Base-by-base conservation (phyloP, 2,888 invertebrate genomes). In the Ichneumoninae sp. region DNA sequence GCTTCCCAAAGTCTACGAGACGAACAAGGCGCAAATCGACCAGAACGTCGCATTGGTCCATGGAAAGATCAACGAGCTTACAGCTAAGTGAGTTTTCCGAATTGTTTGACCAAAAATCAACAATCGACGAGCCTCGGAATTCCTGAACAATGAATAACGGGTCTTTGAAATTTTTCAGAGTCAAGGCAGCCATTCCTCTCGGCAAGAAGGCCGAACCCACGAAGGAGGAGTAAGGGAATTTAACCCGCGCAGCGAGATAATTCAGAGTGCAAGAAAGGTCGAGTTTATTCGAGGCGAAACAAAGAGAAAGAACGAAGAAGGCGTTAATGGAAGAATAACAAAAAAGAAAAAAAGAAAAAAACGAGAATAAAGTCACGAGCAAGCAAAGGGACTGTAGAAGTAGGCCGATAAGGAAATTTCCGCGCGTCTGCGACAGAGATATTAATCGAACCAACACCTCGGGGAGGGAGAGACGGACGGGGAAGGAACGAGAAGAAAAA, bases 1-100 rank as follows among this genome's bases (percentile, higher is more conserved):
- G 90, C 95, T 99, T 95, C 99, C 99, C 87, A 99, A 99, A 95
- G 97, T 99, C 86, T 98, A 98, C 94, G 98, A 98, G 95, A 97
- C 97, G 95, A 98, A 98, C 96, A 98, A 98, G 95, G 95, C 97
- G 94, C 97, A 98, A 94, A 97, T 98, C 92, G 98, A 98, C 95
- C 97, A 97, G 94, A 97, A 98, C 94, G 95, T 98, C 90, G 97
- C 97, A 94, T 95, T 98, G 93, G 97, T 97, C 91, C 96, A 96
- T 94, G 96, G 96, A 94, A 98, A 98, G 95, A 95, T 98, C 94
- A 96, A 97, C 94, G 98, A 98, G 94, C 96, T 98, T 93, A 96
- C 97, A 92, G 96, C 97, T 93, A 98, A 98, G 98, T 98, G 94
- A 96, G 97, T 95, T 80, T 33, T 33, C 10, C 13, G 30, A 26